Evolutionary conservation across 2,113 vertebrate genomes (phyloP), one percentile per base, ranked within the genome.

Genomic region (Acanthisitta chloris): DNA sequence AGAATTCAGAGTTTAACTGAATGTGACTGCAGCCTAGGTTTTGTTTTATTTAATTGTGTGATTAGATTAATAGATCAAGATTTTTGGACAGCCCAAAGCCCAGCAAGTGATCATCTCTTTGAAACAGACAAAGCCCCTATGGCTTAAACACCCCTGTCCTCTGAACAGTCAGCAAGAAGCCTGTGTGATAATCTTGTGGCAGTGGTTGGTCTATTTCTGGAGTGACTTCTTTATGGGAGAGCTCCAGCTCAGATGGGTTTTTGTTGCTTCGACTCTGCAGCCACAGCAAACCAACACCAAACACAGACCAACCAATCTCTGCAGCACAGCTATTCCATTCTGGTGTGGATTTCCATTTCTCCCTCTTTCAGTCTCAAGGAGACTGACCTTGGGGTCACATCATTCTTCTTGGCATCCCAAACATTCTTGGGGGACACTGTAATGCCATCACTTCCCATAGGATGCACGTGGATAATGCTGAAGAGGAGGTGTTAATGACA

Each of bases 401-500:
- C 0, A 0, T 65, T 67, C 69, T 84, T 46, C 17, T 55, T 48
- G 65, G 38, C 34, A 48, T 38, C 58, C 36, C 40, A 38, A 54
- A 62, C 20, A 8, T 67, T 67, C 40, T 31, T 58, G 67, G n/a
- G 66, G 34, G 62, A 43, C 20, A 11, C 43, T 9, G 33, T 36
- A 46, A 95, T 92, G 90, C 55, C 87, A 43, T 85, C 48, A 4
- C 59, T 78, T 33, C 52, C 83, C 26, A 8, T n/a, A 90, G 69
- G 65, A 46, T 19, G 6, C 36, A 31, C 1, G 0, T 59, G 38
- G 70, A 58, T 74, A 70, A 80, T 12, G n/a, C 7, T 25, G 90
- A 94, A 80, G 85, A 94, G 61, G 81, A 79, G 23, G 55, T 96
- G 71, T 42, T 93, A 43, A 77, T 93, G 74, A 79, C 36, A 34